Percentiles rank a stretch among this genome's conserved stretches.
phyloP scores from a whole-genome alignment of 2,888 invertebrate species.

The Cyaniris semiargus region DNA sequence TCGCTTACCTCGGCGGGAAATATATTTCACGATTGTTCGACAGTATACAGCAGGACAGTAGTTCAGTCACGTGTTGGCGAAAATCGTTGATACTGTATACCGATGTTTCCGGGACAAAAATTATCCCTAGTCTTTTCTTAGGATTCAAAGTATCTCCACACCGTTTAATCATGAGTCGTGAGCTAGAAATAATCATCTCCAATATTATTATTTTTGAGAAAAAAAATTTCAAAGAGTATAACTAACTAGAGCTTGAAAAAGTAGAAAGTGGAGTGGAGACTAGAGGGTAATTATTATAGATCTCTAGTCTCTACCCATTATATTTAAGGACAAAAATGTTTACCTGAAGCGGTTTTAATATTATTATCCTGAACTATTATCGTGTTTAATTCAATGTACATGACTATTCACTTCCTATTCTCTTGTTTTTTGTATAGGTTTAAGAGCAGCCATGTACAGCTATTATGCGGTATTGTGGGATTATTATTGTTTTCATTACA shows the following conservation, averaged over 20 bases:
- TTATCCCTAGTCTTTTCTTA: background rate
- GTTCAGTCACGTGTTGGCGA: background rate
- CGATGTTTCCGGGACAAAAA: background rate
- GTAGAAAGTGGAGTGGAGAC: background rate
- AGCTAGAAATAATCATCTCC: background rate
- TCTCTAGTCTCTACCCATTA: too few species aligned
- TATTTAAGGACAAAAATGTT: too few species aligned
- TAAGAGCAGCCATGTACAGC: background rate
- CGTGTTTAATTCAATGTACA: background rate
- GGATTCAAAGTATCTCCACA: too few species aligned
- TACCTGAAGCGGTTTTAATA: too few species aligned
- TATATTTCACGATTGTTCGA: constrained; percentile 46
- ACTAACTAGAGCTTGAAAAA: too few species aligned
- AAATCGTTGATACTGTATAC: background rate
- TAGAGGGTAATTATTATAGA: too few species aligned
- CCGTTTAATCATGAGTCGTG: background rate
- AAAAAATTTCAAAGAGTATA: too few species aligned
- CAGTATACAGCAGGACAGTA: background rate
- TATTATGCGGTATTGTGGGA: constrained; percentile 2
- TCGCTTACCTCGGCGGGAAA: constrained; percentile 69
- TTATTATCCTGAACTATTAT: too few species aligned
- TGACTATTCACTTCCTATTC: background rate
- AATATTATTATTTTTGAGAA: background rate
- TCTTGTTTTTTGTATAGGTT: background rate
- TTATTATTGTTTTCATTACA: constrained; percentile 7